These are phyloP conservation scores for Noctuana brunneofusca DNA, from an alignment of 2,888 invertebrate genomes.

Conservation along the genomic window DNA sequence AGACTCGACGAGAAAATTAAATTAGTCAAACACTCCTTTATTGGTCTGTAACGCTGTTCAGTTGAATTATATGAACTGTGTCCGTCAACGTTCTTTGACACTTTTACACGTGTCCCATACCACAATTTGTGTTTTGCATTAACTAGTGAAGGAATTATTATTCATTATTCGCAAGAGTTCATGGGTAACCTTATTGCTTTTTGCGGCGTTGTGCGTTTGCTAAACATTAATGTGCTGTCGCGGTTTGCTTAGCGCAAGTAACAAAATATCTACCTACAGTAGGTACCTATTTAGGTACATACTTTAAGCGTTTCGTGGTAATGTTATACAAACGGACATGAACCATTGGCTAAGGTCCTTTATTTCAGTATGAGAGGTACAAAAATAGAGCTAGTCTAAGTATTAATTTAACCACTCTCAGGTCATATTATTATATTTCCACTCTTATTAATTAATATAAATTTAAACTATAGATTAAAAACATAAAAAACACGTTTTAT, in stretches of 20 bases:
- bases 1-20: conserved; percentile 57
- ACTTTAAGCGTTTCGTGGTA: conserved; percentile 66
- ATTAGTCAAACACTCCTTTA: conserved; percentile 60
- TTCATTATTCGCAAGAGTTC: conserved; percentile 64
- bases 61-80: conserved; percentile 57
- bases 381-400: neutral
- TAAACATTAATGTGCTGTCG: conserved; percentile 67
- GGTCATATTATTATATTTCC: too few species aligned
- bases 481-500: too few species aligned
- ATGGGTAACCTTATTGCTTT: conserved; percentile 58
- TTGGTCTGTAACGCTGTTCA: conserved; percentile 43
- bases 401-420: too few species aligned
- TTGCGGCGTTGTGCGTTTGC: conserved; percentile 63
- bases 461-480: too few species aligned
- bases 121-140: conserved; percentile 53
- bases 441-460: too few species aligned
- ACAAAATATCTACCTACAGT: neutral
- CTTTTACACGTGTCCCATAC: conserved; percentile 49
- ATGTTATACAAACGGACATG: too few species aligned
- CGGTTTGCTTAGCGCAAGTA: conserved; percentile 57
- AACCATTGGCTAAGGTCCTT: too few species aligned
- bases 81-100: conserved; percentile 43
- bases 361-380: neutral
- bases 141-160: conserved; percentile 67
- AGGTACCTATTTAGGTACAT: conserved; percentile 34